phyloP scores from a whole-genome alignment of 2,888 invertebrate species.

The Noctua janthe region DNA sequence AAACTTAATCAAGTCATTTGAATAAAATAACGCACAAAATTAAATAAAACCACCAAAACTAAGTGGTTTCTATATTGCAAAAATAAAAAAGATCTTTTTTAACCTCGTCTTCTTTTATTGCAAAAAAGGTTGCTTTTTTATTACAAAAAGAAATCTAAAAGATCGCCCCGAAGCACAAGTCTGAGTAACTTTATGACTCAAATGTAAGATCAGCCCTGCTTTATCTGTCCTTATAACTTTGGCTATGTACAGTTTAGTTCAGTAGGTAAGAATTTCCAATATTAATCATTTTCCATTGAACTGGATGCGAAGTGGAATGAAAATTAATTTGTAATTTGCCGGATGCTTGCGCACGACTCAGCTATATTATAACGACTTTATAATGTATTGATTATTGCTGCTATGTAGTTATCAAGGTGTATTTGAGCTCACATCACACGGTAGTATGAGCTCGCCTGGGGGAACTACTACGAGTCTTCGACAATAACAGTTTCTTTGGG shows the following conservation, averaged over 20 bases:
- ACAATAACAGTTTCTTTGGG: neutral
- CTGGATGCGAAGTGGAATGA: conserved; percentile 50
- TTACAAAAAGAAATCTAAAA: conserved; percentile 52
- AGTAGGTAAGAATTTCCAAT: conserved; percentile 59
- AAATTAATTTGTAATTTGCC: conserved; percentile 67
- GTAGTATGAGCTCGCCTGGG: neutral
- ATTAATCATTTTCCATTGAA: conserved; percentile 59
- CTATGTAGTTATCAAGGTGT: neutral
- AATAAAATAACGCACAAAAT: conserved; percentile 33
- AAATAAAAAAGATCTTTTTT: conserved; percentile 30
- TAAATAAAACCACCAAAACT: conserved; percentile 35
- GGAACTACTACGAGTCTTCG: neutral
- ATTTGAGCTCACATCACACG: neutral
- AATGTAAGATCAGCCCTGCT: conserved; percentile 41
- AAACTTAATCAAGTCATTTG: conserved; percentile 14
- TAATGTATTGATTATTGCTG: conserved; percentile 46
- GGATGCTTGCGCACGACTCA: conserved; percentile 58
- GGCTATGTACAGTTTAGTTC: conserved; percentile 55
- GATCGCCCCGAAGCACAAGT: conserved; percentile 49
- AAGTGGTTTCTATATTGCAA: conserved; percentile 45
- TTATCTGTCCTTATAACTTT: conserved; percentile 51
- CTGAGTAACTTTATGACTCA: conserved; percentile 39
- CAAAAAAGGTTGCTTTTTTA: conserved; percentile 52
- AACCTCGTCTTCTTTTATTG: conserved; percentile 41
- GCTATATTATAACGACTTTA: conserved; percentile 44